These are phyloP conservation scores for Myiothlypis chrysogaster DNA, from an alignment of 2,797 vertebrate species.

Conservation along the genomic window DNA sequence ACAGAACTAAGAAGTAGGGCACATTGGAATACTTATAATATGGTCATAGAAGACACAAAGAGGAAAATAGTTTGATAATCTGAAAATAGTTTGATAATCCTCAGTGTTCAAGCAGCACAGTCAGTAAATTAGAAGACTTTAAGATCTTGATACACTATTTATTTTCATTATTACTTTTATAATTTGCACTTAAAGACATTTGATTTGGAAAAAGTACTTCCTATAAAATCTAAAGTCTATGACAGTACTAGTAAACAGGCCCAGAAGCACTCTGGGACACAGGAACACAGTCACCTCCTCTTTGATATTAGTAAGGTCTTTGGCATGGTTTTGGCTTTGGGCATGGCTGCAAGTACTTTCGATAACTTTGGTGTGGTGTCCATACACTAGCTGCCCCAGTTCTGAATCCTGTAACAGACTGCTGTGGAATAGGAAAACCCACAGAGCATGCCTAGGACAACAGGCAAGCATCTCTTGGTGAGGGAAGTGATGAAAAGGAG, in stretches of 20 bases:
- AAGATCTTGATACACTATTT: background rate
- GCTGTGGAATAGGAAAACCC: background rate
- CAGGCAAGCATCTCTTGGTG: background rate
- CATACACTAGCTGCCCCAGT: rapidly evolving
- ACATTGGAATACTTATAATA: background rate
- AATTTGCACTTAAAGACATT: background rate
- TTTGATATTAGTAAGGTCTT: background rate
- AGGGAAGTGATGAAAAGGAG: background rate
- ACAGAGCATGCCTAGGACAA: background rate
- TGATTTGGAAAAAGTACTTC: background rate
- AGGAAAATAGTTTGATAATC: background rate
- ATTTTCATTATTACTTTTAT: background rate
- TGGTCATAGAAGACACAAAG: background rate
- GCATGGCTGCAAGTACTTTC: background rate
- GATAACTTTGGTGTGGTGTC: no score
- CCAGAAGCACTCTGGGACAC: background rate
- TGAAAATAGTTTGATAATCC: background rate
- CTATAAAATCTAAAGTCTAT: background rate
- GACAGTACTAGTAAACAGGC: background rate
- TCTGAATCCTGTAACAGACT: background rate
- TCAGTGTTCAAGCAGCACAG: background rate
- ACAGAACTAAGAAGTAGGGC: background rate
- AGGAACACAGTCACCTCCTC: background rate
- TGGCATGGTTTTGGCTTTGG: background rate
- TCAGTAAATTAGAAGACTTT: background rate